Base-by-base conservation (phyloP, 2,888 invertebrate genomes). In the Lucinisca nassula region DNA sequence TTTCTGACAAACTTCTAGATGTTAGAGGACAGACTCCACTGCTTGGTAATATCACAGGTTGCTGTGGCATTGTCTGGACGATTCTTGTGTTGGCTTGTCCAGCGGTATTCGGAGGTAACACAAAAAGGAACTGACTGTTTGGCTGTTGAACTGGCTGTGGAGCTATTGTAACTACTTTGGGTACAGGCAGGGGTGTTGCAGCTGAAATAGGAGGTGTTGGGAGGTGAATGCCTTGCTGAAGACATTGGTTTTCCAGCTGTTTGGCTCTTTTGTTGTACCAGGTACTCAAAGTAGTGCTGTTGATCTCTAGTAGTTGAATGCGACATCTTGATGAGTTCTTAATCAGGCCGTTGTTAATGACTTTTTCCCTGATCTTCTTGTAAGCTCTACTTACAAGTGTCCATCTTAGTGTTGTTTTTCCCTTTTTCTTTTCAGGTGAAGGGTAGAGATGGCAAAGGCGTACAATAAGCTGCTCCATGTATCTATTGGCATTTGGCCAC, bases 241-340 rank as follows among this genome's bases (percentile, higher is more conserved):
- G 6, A 8, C 14, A 17, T 27, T 17, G 4, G 12, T 40, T 21
- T 24, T 74, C 74, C 21, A n/a, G 40, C n/a, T 40, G 37, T 40
- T 74, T 74, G 1, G 45, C 10, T 24, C 45, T 17, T 24, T 74
- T 74, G 24, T 40, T 24, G 74, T 45, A 45, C 1, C 40, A 74
- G 6, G 21, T 27, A 17, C 17, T 40, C 0, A 74, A 21, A n/a
- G 74, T 74, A 4, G 38, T 74, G 12, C 14, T 30, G 74, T 74
- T 74, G 17, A 82, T 61, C n/a, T 82, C 82, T 10, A 82, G n/a
- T 10, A 82, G 67, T 37, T 82, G 82, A 6, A 82, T 78, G n/a
- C n/a, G n/a, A n/a, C n/a, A n/a, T 1, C 10, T 0, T 4, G 67
- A 40, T 17, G 30, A 24, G 8, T 14, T 27, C 40, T 58, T 67